Percentiles rank a stretch among this genome's conserved stretches.
Evolutionary conservation across 2,888 invertebrate genomes (phyloP).

Genomic region (Disparrhopalites patrizii): DNA sequence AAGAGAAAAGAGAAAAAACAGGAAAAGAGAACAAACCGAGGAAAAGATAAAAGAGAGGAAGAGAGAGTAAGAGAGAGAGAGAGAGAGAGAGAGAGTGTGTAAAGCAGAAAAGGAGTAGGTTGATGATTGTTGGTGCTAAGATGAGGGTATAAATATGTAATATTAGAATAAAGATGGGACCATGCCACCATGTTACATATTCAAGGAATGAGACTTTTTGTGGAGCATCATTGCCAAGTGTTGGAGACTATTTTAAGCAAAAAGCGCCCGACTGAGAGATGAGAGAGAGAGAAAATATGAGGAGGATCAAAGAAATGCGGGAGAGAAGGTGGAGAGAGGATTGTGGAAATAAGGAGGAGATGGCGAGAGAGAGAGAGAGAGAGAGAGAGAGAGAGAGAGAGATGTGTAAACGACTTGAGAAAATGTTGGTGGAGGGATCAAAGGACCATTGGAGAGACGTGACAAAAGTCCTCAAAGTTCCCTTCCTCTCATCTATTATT

Average conservation of each 20-base stretch:
- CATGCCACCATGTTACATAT: too few species aligned
- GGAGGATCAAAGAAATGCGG: not conserved
- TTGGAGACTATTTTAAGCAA: too few species aligned
- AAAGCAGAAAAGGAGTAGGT: too few species aligned
- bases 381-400: too few species aligned
- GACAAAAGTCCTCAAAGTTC: slow-evolving; percentile 30
- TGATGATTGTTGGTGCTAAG: too few species aligned
- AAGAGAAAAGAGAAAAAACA: too few species aligned
- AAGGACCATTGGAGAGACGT: slow-evolving; percentile 31
- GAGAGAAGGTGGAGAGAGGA: not conserved
- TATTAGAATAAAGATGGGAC: too few species aligned
- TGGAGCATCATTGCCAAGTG: not conserved
- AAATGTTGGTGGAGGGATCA: slow-evolving; percentile 33
- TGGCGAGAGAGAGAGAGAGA: not conserved
- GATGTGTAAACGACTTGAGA: slow-evolving; percentile 35
- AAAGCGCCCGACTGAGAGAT: not conserved
- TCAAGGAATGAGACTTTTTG: not conserved
- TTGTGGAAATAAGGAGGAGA: not conserved
- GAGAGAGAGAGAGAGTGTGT: too few species aligned
- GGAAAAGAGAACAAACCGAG: too few species aligned
- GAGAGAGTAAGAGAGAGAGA: too few species aligned
- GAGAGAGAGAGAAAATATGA: not conserved
- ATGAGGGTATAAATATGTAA: too few species aligned
- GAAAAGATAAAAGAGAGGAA: too few species aligned
- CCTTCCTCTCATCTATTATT: slow-evolving; percentile 32